phyloP scores from a whole-genome alignment of 2,888 invertebrate species.

The Synanthedon vespiformis region DNA sequence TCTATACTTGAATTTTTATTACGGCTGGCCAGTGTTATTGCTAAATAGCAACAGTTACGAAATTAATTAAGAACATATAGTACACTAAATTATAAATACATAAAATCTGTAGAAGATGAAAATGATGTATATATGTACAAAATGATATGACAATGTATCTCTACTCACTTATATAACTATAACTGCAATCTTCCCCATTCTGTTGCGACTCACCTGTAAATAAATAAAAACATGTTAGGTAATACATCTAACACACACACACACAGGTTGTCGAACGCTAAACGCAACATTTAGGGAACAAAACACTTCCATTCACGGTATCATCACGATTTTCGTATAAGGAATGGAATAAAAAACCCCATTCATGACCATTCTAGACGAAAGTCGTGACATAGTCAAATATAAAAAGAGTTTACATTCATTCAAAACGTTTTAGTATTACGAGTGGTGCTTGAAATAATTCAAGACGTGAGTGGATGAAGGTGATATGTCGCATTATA shows the following conservation, averaged over 20 bases:
- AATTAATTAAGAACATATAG: no score
- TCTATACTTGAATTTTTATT: no score
- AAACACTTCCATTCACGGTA: slow-evolving; percentile 7
- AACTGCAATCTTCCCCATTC: slow-evolving; percentile 66
- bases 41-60: no score
- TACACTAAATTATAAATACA: no score
- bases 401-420: slow-evolving; percentile 11
- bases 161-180: slow-evolving; percentile 68
- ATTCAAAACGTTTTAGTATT: slow-evolving; percentile 5
- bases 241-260: neutral
- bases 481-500: no score
- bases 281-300: neutral
- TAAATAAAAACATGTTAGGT: slow-evolving; percentile 8
- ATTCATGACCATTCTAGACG: slow-evolving; percentile 3
- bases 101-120: no score
- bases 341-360: slow-evolving; percentile 2
- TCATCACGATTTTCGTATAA: slow-evolving; percentile 12
- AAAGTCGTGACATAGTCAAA: slow-evolving; percentile 18
- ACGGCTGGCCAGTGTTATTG: no score
- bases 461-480: no score
- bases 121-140: no score
- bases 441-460: slow-evolving; percentile 3
- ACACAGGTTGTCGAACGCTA: neutral
- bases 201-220: slow-evolving; percentile 66
- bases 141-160: no score